Conservation (phyloP, 2,113 vertebrate genomes). For the Microtus richardsoni region DNA sequence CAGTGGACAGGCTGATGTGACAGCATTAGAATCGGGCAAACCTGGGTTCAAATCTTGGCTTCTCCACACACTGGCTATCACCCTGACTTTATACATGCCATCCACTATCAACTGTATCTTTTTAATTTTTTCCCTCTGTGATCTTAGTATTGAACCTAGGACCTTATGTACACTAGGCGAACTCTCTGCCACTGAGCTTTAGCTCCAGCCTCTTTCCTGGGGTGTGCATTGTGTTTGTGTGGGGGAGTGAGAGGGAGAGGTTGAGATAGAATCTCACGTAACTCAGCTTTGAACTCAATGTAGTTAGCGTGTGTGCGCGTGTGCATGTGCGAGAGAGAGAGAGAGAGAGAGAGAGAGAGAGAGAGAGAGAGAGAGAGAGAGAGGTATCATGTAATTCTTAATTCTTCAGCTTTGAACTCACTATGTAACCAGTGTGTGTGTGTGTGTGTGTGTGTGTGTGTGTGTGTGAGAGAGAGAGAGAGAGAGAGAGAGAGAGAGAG, state of each 20-base stretch:
- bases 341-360: too few relatives aligned
- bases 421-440: too few relatives aligned
- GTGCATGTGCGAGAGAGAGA: too few relatives aligned
- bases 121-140: not conserved
- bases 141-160: not conserved
- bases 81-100: not conserved
- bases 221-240: not conserved
- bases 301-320: not conserved
- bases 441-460: too few relatives aligned
- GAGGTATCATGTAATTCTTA: too few relatives aligned
- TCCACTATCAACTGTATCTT: not conserved
- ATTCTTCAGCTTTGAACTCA: too few relatives aligned
- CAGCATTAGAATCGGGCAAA: not conserved
- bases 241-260: not conserved
- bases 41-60: not conserved
- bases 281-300: not conserved
- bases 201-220: not conserved
- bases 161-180: not conserved
- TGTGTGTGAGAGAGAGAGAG: too few relatives aligned
- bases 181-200: not conserved
- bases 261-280: not conserved
- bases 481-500: not conserved
- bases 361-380: not conserved
- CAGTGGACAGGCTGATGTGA: not conserved
- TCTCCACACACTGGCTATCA: not conserved